Evolutionary conservation across 2,797 vertebrate species (phyloP).

Genomic region (Antennarius maculatus): DNA sequence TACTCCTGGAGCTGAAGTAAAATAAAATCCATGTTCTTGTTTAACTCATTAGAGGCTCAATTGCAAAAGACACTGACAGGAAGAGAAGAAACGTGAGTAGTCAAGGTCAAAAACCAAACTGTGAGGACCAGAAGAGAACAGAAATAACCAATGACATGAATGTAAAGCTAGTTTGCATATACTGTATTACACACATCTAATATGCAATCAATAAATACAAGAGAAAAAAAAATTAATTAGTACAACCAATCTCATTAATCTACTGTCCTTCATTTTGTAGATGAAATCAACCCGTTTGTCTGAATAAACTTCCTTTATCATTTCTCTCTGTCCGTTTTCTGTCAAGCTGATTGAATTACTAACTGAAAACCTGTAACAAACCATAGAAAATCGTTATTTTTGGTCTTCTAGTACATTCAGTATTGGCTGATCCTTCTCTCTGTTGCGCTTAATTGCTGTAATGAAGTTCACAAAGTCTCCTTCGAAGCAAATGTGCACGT

Average conservation of each 20-base stretch:
- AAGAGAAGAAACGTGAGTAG: conserved; percentile 20
- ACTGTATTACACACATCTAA: neutral
- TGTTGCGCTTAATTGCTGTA: conserved; percentile 3
- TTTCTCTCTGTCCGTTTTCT: too few species aligned
- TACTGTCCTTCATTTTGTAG: too few species aligned
- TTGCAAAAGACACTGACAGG: conserved; percentile 21
- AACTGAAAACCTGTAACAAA: too few species aligned
- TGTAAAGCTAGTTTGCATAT: neutral
- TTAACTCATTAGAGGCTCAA: conserved; percentile 28
- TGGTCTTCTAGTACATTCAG: neutral
- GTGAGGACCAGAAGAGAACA: neutral
- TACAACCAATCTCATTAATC: neutral
- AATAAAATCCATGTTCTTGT: conserved; percentile 23
- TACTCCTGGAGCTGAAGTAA: conserved; percentile 32
- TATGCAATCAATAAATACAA: neutral
- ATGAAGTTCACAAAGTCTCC: conserved; percentile 14
- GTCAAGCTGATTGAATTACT: too few species aligned
- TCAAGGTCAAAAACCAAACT: conserved; percentile 1
- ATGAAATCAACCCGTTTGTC: too few species aligned
- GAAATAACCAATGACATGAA: neutral
- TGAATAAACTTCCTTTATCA: too few species aligned
- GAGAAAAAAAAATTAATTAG: neutral
- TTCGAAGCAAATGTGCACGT: conserved; percentile 32
- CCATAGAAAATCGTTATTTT: neutral
- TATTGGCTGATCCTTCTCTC: conserved; percentile 18